Conservation (phyloP, 2,113 vertebrate genomes). For the Amia ocellicauda region DNA sequence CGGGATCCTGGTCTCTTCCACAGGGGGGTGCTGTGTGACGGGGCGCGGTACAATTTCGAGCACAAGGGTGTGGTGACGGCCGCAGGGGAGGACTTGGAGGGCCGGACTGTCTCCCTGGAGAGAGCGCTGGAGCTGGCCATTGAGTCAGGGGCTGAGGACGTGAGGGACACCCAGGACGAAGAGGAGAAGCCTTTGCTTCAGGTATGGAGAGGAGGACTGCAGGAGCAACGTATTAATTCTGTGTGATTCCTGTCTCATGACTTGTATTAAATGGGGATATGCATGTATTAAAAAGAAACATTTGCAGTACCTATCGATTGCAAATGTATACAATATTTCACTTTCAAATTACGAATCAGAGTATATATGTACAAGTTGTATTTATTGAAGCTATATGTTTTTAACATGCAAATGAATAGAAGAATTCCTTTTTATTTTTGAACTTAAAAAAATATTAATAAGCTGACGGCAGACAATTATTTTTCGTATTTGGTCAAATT, state of each 20-base stretch:
- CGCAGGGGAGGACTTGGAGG: constrained; percentile 42
- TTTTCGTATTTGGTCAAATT: no score
- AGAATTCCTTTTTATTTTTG: no score
- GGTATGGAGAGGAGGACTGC: constrained; percentile 44
- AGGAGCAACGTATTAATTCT: no score
- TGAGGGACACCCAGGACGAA: constrained; percentile 73
- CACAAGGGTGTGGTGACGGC: constrained; percentile 71
- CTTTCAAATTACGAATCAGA: no score
- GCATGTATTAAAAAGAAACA: not conserved
- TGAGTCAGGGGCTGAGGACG: constrained; percentile 80
- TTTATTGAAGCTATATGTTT: no score
- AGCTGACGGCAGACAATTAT: no score
- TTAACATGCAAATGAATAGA: no score
- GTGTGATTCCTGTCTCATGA: no score
- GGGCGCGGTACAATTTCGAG: constrained; percentile 65
- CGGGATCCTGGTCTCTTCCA: constrained; percentile 17
- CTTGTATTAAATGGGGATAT: not conserved
- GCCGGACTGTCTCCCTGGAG: constrained; percentile 56
- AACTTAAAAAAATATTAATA: no score
- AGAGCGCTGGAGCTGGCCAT: constrained; percentile 81
- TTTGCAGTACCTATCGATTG: no score
- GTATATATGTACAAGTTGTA: no score
- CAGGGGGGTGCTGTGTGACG: constrained; percentile 70
- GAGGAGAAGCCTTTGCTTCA: constrained; percentile 70
- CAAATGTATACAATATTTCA: no score